Evolutionary conservation across 2,888 invertebrate genomes (phyloP), one percentile per base, ranked within the genome.

Genomic region (Synanthedon formicaeformis): DNA sequence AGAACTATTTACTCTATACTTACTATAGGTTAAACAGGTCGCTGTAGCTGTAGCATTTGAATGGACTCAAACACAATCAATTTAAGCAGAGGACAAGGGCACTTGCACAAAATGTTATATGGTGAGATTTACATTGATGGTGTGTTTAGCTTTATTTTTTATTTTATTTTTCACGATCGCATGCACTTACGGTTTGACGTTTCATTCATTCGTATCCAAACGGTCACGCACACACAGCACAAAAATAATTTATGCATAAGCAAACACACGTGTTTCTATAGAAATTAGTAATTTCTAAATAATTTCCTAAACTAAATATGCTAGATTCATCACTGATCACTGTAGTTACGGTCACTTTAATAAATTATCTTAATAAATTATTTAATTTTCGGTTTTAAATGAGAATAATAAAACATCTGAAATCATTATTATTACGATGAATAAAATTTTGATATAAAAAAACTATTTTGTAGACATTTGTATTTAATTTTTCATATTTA

Each of bases 61-160:
- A 84, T 84, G 84, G 84, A 84, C 82, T 67, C 71, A 65, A 70
- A 71, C 65, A 64, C 72, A 64, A 69, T 78, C 67, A 68, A 69
- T 67, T 69, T 71, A 66, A 71, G 65, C 61, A 69, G 74, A 65
- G 69, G 69, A 69, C 80, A 73, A 75, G 75, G 74, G 73, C 79
- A 73, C 64, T 75, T 73, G 75, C 78, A 76, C 77, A 80, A 82
- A 74, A 87, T 87, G 87, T 79, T 86, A 77, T 86, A 86, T 81
- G 87, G 87, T 87, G 87, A 87, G 87, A 83, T 12, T 49, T 8
- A 49, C 10, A 54, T 53, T 75, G 69, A 70, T 71, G 71, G 73
- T 78, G 77, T 79, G 76, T 73, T 70, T 62, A 68, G 78, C 73
- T 79, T 73, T 73, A 2, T 23, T 61, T 60, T 62, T 61, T 65